Evolutionary conservation across 1,140 invertebrate genomes (phyloP), one percentile per base, ranked within the genome.

Genomic region (Spodoptera litura): DNA sequence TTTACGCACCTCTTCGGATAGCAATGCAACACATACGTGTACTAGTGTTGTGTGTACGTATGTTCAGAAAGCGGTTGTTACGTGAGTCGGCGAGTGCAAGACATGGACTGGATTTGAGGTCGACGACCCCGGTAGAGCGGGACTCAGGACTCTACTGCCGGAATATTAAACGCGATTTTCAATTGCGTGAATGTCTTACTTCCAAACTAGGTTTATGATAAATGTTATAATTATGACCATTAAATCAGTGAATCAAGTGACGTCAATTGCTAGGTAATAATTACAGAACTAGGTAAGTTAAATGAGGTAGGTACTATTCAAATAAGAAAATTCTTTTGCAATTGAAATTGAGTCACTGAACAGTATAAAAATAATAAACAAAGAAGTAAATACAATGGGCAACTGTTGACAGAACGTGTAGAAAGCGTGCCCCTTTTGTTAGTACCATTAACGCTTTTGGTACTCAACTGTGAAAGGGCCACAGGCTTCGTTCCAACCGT

Each of bases 41-140:
- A 31, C 58, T 64, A 64, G 20, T 31, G 51, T 62, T 49, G 38
- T 59, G 58, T 51, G 58, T 74, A 61, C 38, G 62, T 83, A 85
- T 82, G 85, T 85, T 88, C 83, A 83, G 85, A 88, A 84, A 87
- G 87, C 85, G 86, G 85, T 82, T 86, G 86, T 91, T 91, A 91
- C 90, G 89, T 90, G 87, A 90, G 88, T 76, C 88, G 87, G 83
- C 86, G 87, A 88, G 83, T 88, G 88, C 89, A 93, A 92, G 89
- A 87, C 89, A 81, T 89, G 89, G 86, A 92, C 91, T 93, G 91
- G 90, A 90, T 91, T 86, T 44, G 87, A 91, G 91, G 84, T 91
- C 91, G 74, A 78, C 86, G 89, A 91, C 89, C 88, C 83, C 88
- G 79, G 83, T 85, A 86, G 72, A 91, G 88, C 86, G 88, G 90